Evolutionary conservation across 1,140 invertebrate species (phyloP).

Genomic region (Aethina tumida): DNA sequence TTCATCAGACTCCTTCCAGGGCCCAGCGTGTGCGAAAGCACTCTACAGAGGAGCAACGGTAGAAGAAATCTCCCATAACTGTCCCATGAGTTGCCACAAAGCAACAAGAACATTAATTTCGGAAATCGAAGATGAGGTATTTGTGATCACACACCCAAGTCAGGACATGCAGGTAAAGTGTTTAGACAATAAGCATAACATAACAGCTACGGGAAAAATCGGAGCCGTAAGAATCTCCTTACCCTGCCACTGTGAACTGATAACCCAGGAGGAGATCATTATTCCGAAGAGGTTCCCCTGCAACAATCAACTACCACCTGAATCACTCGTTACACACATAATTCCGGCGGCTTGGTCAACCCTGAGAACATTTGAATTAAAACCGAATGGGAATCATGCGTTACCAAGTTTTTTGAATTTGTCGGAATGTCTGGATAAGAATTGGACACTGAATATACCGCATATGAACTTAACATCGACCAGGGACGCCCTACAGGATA

Average conservation of each 20-base stretch:
- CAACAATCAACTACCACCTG: background rate
- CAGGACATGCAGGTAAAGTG: background rate
- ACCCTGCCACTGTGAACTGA: conserved; percentile 7
- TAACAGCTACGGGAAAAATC: background rate
- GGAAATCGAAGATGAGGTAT: conserved; percentile 9
- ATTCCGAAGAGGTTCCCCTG: conserved; percentile 8
- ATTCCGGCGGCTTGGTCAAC: conserved; percentile 10
- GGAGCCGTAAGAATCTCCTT: conserved; percentile 6
- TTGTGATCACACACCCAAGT: conserved; percentile 7
- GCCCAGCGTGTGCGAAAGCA: conserved; percentile 10
- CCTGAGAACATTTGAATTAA: conserved; percentile 9
- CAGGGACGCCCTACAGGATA: background rate
- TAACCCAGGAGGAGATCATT: background rate
- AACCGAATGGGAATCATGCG: background rate
- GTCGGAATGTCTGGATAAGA: conserved; percentile 3
- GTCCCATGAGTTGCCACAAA: conserved; percentile 10
- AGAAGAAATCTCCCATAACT: conserved; percentile 9
- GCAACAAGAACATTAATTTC: conserved; percentile 6
- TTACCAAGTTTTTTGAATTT: conserved; percentile 5
- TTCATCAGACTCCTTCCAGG: conserved; percentile 8
- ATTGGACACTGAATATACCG: conserved; percentile 7
- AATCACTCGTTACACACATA: conserved; percentile 4
- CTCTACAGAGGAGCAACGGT: conserved; percentile 10
- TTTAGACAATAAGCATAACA: background rate
- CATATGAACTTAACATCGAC: conserved; percentile 6